phyloP scores from a whole-genome alignment of 1,140 invertebrate genomes.

The Dreissena rostriformis region DNA sequence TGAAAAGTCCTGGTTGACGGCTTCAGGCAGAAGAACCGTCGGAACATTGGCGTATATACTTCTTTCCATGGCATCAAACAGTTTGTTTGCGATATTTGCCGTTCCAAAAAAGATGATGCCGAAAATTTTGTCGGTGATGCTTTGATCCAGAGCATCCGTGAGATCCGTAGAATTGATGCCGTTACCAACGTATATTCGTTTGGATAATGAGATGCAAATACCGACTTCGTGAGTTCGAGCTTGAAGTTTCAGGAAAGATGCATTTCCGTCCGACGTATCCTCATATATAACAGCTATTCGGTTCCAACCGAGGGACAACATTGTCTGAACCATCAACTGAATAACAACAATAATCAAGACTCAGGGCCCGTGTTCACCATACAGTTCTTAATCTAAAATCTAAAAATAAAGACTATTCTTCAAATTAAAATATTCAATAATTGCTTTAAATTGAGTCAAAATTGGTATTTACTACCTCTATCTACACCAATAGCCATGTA shows the following conservation, averaged over 20 bases:
- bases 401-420: no score
- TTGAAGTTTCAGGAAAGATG: conserved; percentile 4
- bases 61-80: conserved; percentile 16
- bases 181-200: not conserved
- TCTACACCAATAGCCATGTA: no score
- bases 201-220: conserved; percentile 42
- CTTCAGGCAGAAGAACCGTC: conserved; percentile 48
- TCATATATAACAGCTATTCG: conserved; percentile 56
- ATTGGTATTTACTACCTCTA: no score
- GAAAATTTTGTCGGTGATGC: conserved; percentile 16
- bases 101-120: conserved; percentile 45
- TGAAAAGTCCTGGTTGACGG: not conserved
- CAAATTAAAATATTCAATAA: no score
- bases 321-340: conserved; percentile 49
- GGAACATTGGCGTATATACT: not conserved
- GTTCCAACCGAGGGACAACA: conserved; percentile 56
- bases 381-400: no score
- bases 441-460: no score
- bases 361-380: no score
- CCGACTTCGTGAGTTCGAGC: not conserved
- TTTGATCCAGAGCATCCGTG: not conserved
- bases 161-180: conserved; percentile 1
- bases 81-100: not conserved
- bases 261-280: conserved; percentile 44
- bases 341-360: conserved; percentile 10